Conservation (phyloP, 2,888 invertebrate genomes). For the Hirtodrosophila alboralis region DNA sequence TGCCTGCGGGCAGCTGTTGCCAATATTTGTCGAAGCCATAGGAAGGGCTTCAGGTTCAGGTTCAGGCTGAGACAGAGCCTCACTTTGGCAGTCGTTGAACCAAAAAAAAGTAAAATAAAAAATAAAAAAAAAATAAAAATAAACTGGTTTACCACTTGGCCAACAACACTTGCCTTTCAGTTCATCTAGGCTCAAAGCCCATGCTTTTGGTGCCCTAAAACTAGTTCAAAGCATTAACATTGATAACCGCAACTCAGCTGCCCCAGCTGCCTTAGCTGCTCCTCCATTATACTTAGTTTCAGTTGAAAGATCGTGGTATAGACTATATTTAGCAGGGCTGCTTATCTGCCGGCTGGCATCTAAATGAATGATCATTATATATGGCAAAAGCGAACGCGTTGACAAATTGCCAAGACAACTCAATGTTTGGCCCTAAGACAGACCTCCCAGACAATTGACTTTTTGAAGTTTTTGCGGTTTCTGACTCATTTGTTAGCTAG, state of each 20-base stretch:
- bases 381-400: constrained; percentile 61
- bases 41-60: constrained; percentile 27
- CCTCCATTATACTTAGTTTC: constrained; percentile 20
- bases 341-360: constrained; percentile 70
- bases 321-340: constrained; percentile 57
- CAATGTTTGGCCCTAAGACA: constrained; percentile 47
- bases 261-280: constrained; percentile 23
- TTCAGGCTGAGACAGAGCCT: constrained; percentile 19
- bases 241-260: constrained; percentile 53
- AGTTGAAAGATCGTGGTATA: constrained; percentile 18
- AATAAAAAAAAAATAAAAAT: too few species aligned
- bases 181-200: constrained; percentile 33
- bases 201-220: constrained; percentile 58
- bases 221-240: constrained; percentile 62
- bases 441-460: constrained; percentile 16
- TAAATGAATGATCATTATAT: constrained; percentile 78
- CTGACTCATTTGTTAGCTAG: constrained; percentile 38
- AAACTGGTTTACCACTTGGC: constrained; percentile 51
- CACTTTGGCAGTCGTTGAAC: constrained; percentile 62
- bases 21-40: constrained; percentile 41
- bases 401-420: constrained; percentile 74
- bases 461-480: too few species aligned
- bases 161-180: constrained; percentile 24
- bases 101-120: constrained; percentile 14
- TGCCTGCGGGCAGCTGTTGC: constrained; percentile 64